phyloP scores from a whole-genome alignment of 2,113 vertebrate genomes.

The Scartelaos histophorus region DNA sequence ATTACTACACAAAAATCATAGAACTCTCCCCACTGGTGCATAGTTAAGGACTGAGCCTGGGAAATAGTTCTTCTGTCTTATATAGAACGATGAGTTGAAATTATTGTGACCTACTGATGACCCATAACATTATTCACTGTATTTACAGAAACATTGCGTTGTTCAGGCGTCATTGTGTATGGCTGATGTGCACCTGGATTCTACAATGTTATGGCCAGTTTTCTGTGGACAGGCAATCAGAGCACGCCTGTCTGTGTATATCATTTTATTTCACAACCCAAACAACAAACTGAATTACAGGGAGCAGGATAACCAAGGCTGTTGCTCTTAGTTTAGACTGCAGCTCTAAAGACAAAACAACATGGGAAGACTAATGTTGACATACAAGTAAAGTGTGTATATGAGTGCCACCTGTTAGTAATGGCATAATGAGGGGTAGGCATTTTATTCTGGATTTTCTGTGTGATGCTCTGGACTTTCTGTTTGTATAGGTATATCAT shows the following conservation, averaged over 20 bases:
- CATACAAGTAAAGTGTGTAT: slow-evolving; percentile 58
- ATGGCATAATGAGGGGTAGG: slow-evolving; percentile 14
- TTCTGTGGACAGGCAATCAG: slow-evolving; percentile 62
- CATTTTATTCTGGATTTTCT: background rate
- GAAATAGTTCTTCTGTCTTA: too few relatives aligned
- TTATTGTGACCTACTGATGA: too few relatives aligned
- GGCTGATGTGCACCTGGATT: slow-evolving; percentile 51
- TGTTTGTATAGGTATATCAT: too few relatives aligned
- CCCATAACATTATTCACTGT: slow-evolving; percentile 15
- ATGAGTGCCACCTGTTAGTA: slow-evolving; percentile 55
- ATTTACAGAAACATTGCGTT: slow-evolving; percentile 21
- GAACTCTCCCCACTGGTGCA: too few relatives aligned
- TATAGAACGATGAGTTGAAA: too few relatives aligned
- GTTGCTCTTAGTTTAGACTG: slow-evolving; percentile 70
- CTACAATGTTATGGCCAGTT: slow-evolving; percentile 53
- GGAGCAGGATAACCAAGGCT: slow-evolving; percentile 49
- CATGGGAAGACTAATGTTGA: slow-evolving; percentile 60
- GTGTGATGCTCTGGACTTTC: background rate
- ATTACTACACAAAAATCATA: too few relatives aligned
- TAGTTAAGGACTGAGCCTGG: too few relatives aligned
- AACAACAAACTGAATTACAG: slow-evolving; percentile 52
- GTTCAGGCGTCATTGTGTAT: slow-evolving; percentile 38
- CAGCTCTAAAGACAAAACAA: slow-evolving; percentile 71
- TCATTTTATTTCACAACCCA: slow-evolving; percentile 54
- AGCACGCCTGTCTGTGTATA: slow-evolving; percentile 56